Base-by-base conservation (phyloP, 2,888 invertebrate species). In the Brenthis ino region DNA sequence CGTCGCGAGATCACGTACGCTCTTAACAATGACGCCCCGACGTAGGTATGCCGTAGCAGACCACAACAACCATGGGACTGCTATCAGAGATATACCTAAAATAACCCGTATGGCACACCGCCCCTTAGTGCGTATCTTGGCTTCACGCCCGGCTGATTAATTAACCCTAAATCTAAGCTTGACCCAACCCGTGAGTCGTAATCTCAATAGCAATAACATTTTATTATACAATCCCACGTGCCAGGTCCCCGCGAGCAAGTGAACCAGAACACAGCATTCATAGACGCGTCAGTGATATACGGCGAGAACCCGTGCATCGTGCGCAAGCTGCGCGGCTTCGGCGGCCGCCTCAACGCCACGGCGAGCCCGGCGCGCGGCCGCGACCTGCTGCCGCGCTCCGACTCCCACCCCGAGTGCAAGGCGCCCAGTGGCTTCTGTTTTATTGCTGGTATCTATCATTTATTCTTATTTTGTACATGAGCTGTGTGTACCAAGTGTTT, bases 181-280 rank as follows among this genome's bases (percentile, higher is more conserved):
- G 24, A 24, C 24, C 24, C 24, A 24, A 24, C 2, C 24, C 3
- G 24, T 24, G 24, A 24, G 1, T 3, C 24, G 24, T 24, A 24
- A 24, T 24, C 24, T 24, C 24, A 24, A 24, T 24, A 3, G 24
- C 24, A 24, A 24, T 24, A 24, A 60, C 13, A 20, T 20, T 20
- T 20, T 20, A 20, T 20, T 48, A 20, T 20, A 55, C 20, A 55
- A 6, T 20, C 3, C 33, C 51, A 20, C 16, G 24, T 24, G 16
- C 6, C 79, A 94, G 96, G 98, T 12, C 96, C 98, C 0, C 94
- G 99, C 69, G 98, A 98, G 79, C 98, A 98, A 91, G 96, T 98
- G 16, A 99, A 99, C 85, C 97, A 98, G 83, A 98, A 98, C 82
- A 97, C 98, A 0, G 97, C 97, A 0, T 99, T 96, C 87, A 91